Evolutionary conservation across 2,113 vertebrate species (phyloP).

Genomic region (Rhipidura dahli): DNA sequence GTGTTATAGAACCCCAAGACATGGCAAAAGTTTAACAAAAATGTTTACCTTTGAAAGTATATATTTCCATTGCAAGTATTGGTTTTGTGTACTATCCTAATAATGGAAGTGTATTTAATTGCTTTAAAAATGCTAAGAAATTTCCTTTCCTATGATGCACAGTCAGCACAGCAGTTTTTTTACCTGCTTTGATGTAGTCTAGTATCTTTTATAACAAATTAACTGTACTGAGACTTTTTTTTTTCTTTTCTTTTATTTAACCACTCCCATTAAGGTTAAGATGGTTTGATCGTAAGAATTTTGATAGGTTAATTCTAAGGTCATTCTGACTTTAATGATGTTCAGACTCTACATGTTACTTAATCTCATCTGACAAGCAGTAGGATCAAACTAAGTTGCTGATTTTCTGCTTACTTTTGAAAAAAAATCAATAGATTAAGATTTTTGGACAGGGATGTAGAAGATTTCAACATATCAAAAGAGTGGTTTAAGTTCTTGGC

Average conservation of each 20-base stretch:
- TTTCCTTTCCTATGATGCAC: neutral
- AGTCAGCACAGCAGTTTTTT: neutral
- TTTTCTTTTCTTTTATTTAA: neutral
- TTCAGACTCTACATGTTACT: neutral
- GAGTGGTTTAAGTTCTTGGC: neutral
- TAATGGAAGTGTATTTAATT: neutral
- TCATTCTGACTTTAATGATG: neutral
- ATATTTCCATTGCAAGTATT: neutral
- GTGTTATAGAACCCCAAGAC: neutral
- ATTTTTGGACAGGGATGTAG: neutral
- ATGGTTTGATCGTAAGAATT: neutral
- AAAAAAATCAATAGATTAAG: neutral
- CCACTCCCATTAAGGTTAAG: neutral
- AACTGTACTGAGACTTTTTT: neutral
- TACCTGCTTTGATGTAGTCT: neutral
- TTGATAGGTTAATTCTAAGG: neutral
- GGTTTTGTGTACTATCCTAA: neutral
- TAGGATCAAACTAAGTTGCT: neutral
- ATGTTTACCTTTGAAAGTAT: neutral
- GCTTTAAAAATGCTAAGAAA: neutral
- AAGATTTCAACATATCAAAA: neutral
- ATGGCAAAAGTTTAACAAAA: neutral
- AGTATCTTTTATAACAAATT: neutral
- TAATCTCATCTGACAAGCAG: neutral
- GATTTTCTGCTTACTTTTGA: neutral